Conservation (phyloP, 1,140 invertebrate species). For the Antheraea pernyi region DNA sequence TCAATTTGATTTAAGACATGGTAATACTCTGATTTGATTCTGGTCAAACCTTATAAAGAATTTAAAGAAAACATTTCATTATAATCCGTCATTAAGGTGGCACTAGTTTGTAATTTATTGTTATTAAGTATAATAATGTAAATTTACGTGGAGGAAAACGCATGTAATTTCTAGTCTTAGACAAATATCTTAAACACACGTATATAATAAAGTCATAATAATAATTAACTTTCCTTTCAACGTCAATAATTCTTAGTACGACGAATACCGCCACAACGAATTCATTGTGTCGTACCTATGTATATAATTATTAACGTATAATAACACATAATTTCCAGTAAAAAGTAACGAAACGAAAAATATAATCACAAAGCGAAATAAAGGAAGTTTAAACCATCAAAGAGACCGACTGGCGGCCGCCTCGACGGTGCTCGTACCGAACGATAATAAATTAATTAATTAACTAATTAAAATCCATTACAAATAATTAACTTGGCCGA, state of each 20-base stretch:
- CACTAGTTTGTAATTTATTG: too few relatives aligned
- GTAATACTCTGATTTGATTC: too few relatives aligned
- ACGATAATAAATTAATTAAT: constrained; percentile 68
- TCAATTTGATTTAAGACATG: too few relatives aligned
- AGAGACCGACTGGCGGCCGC: constrained; percentile 47
- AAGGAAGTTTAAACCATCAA: constrained; percentile 40
- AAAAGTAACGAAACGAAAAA: constrained; percentile 39
- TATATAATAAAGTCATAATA: background rate
- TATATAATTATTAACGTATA: constrained; percentile 18
- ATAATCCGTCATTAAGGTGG: too few relatives aligned
- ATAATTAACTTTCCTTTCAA: background rate
- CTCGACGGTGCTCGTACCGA: constrained; percentile 46
- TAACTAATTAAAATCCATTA: constrained; percentile 76
- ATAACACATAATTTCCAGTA: constrained; percentile 23
- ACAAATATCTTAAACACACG: too few relatives aligned
- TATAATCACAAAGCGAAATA: constrained; percentile 41
- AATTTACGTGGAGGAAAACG: too few relatives aligned
- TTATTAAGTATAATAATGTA: too few relatives aligned
- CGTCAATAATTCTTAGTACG: background rate
- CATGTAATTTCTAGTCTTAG: too few relatives aligned
- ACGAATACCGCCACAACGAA: background rate
- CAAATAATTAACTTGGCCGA: constrained; percentile 71
- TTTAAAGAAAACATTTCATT: too few relatives aligned
- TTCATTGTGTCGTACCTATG: background rate
- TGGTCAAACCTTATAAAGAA: too few relatives aligned